Percentiles rank a stretch among this genome's conserved stretches.
These are phyloP conservation scores for Apolygus lucorum DNA, from an alignment of 1,140 invertebrate species.

Conservation along the genomic window DNA sequence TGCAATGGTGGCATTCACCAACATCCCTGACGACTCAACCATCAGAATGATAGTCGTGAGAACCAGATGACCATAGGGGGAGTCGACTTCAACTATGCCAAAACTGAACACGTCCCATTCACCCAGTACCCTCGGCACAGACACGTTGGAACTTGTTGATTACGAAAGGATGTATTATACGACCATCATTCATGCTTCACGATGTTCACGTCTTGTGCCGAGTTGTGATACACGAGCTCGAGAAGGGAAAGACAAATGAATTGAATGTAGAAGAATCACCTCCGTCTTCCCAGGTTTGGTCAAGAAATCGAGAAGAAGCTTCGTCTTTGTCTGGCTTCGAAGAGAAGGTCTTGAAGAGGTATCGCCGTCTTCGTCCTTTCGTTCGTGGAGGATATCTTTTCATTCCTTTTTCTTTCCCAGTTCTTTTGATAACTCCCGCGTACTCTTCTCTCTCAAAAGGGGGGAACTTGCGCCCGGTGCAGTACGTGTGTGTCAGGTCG, in stretches of 20 bases:
- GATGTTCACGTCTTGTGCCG: background rate
- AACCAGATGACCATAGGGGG: background rate
- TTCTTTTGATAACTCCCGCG: background rate
- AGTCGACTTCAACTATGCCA: no score
- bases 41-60: no score
- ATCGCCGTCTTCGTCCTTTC: background rate
- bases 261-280: background rate
- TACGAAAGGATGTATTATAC: background rate
- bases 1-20: no score
- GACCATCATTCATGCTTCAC: background rate
- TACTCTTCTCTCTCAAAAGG: no score
- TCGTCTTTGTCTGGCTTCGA: background rate
- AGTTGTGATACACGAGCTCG: background rate
- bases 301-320: background rate
- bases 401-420: background rate
- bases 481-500: background rate
- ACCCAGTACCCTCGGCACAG: background rate
- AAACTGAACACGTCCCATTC: background rate
- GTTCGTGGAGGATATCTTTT: background rate
- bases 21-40: no score
- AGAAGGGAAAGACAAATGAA: background rate
- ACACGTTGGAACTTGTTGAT: background rate
- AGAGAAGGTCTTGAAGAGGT: background rate
- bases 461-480: background rate
- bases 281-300: background rate